These are phyloP conservation scores for Bubo blakistoni DNA, from an alignment of 2,113 vertebrate genomes.

Conservation along the genomic window DNA sequence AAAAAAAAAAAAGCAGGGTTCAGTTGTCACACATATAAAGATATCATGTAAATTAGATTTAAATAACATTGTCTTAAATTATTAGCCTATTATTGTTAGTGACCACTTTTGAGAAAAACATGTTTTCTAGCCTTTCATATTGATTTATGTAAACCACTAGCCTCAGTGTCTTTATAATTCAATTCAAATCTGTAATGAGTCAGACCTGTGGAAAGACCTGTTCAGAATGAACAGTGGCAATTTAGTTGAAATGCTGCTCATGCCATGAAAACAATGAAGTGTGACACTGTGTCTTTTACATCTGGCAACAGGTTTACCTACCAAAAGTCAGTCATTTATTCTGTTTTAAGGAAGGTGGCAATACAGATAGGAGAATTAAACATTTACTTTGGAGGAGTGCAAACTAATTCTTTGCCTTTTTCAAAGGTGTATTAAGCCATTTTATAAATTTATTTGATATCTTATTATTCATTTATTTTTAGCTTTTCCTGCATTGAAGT, in stretches of 20 bases:
- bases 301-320: conserved; percentile 1
- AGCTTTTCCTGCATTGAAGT: background rate
- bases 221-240: conserved; percentile 13
- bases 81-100: background rate
- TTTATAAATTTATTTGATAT: background rate
- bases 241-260: conserved; percentile 27
- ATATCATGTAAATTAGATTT: conserved; percentile 1
- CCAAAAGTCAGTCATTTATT: background rate
- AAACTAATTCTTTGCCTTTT: background rate
- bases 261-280: conserved; percentile 36
- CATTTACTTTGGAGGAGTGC: background rate
- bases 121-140: background rate
- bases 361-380: background rate
- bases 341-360: background rate
- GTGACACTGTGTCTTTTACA: conserved; percentile 32
- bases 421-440: background rate
- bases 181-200: conserved; percentile 30
- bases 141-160: background rate
- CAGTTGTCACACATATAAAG: background rate
- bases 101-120: background rate
- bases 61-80: conserved; percentile 7
- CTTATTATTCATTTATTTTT: background rate
- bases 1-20: background rate
- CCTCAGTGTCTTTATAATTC: conserved; percentile 2
- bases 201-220: conserved; percentile 6